Evolutionary conservation across 2,797 vertebrate species (phyloP).

Genomic region (Lindbergichthys nudifrons): DNA sequence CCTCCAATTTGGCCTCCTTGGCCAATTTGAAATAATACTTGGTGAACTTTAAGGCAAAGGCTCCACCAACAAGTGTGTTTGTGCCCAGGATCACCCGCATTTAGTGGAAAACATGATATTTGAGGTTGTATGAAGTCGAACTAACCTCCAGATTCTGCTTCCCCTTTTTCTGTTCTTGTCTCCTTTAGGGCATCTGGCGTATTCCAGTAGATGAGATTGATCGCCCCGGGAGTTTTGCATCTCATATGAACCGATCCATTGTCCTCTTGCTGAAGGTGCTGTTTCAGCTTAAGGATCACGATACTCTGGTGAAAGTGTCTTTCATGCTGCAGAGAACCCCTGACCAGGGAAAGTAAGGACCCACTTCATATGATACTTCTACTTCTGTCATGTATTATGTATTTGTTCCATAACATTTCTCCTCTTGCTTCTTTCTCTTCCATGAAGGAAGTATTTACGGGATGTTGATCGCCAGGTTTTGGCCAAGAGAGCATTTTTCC

Average conservation of each 20-base stretch:
- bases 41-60: neutral
- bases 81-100: neutral
- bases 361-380: neutral
- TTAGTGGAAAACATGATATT: constrained; percentile 11
- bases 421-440: constrained; percentile 21
- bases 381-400: constrained; percentile 23
- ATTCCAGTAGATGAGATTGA: constrained; percentile 99
- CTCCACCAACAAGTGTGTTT: neutral
- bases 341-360: constrained; percentile 98
- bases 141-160: neutral
- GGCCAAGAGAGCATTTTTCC: constrained; percentile 95
- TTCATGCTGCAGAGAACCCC: constrained; percentile 99
- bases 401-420: constrained; percentile 43
- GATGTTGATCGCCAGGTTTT: constrained; percentile 99
- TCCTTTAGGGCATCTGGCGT: constrained; percentile 96
- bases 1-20: neutral
- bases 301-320: constrained; percentile 95
- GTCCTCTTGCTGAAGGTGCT: constrained; percentile 95
- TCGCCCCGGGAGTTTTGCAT: constrained; percentile 98
- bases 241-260: constrained; percentile 99
- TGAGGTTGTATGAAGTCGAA: neutral
- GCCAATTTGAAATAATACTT: constrained; percentile 1
- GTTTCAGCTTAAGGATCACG: constrained; percentile 93
- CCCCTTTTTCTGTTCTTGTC: neutral
- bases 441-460: constrained; percentile 94